Evolutionary conservation across 2,113 vertebrate genomes (phyloP).

Genomic region (Gavia stellata): DNA sequence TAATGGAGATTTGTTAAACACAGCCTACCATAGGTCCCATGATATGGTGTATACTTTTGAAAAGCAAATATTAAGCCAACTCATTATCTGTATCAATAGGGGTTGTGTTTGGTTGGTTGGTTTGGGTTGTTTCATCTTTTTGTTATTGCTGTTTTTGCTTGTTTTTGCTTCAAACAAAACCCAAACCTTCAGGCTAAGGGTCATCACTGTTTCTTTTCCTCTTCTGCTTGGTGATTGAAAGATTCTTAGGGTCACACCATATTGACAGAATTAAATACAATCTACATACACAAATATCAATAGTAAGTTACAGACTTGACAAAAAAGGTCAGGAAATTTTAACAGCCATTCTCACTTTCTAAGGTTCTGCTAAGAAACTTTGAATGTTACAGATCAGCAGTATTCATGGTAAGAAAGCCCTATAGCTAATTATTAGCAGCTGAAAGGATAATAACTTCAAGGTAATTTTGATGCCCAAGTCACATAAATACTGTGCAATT

Average conservation of each 20-base stretch:
- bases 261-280: not conserved
- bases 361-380: not conserved
- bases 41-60: not conserved
- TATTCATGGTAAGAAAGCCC: not conserved
- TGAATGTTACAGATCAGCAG: not conserved
- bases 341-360: not conserved
- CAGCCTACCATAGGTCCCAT: not conserved
- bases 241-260: not conserved
- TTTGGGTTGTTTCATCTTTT: not conserved
- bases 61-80: not conserved
- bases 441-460: not conserved
- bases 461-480: slow-evolving; percentile 5
- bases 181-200: not conserved
- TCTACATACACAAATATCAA: not conserved
- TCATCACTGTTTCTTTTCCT: not conserved
- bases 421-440: not conserved
- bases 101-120: fast-evolving
- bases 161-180: not conserved
- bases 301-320: not conserved
- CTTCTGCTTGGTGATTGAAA: not conserved
- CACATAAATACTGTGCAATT: not conserved
- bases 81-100: not conserved
- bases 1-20: not conserved
- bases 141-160: not conserved
- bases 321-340: not conserved